Evolutionary conservation across 2,797 vertebrate genomes (phyloP), one percentile per base, ranked within the genome.

Genomic region (Fratercula arctica): DNA sequence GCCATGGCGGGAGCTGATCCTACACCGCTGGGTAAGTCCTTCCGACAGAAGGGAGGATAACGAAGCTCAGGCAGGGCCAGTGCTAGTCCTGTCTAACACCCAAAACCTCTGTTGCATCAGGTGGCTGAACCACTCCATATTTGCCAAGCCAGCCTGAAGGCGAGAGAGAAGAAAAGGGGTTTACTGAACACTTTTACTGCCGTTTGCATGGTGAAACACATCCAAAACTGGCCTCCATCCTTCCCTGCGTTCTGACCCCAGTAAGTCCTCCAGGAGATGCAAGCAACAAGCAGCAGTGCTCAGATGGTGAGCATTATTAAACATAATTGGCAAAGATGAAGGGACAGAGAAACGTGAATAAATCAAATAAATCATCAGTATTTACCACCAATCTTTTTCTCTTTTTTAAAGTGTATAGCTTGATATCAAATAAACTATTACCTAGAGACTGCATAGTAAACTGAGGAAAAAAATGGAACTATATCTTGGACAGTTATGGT

Each of bases 31-130:
- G 28, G 16, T 4, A 4, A 45, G 26, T 21, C 63, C 24, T 63
- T 21, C 45, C 9, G 28, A 25, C 14, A 12, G 64, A 31, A 51
- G 41, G 41, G 23, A 59, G 20, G 56, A 8, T 6, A 31, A 10
- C 0, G 4, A 29, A 33, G 70, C 41, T 39, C 43, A 7, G 28
- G 41, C 15, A 45, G 50, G 33, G 28, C 25, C 31, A 39, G 0
- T 5, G 31, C 16, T 37, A 11, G 13, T 83, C 31, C 59, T 35
- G 12, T 29, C 53, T 48, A 41, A 50, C 2, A 3, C 6, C 48
- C 13, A 9, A 83, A 85, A 6, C 11, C 11, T 15, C 33, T 64
- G 75, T 24, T 35, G 33, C 37, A 13, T 29, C 35, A 26, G 3
- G 2, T 76, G 43, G 16, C 31, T 23, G 82, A 61, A 60, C 25